Conservation (phyloP, 2,888 invertebrate genomes). For the Neoascia interrupta region DNA sequence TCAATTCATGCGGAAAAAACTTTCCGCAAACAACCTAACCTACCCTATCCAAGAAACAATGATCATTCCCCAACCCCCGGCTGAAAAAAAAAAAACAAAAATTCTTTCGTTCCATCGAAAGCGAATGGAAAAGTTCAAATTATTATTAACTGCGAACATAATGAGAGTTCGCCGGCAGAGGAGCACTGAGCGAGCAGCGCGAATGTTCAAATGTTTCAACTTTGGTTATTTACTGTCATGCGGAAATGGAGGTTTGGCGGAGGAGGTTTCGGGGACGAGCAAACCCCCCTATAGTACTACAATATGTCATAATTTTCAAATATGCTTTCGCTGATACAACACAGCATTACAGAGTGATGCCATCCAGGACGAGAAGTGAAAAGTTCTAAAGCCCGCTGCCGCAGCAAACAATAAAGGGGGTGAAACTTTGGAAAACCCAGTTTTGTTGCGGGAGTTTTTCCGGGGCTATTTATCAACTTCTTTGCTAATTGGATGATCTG, state of each 20-base stretch:
- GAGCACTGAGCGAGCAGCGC: slow-evolving; percentile 8
- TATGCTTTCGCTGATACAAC: slow-evolving; percentile 55
- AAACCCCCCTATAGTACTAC: slow-evolving; percentile 9
- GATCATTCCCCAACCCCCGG: slow-evolving; percentile 19
- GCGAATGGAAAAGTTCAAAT: slow-evolving; percentile 67
- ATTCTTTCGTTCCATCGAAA: slow-evolving; percentile 14
- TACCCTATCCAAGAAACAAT: slow-evolving; percentile 53
- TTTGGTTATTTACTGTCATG: slow-evolving; percentile 68
- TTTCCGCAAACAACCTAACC: slow-evolving; percentile 45
- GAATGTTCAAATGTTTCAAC: slow-evolving; percentile 63
- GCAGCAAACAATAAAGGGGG: slow-evolving; percentile 6
- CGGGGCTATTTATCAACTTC: slow-evolving; percentile 71
- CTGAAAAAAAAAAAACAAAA: slow-evolving; percentile 2
- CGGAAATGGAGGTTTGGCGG: neutral
- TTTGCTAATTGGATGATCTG: slow-evolving; percentile 72
- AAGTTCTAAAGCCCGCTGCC: slow-evolving; percentile 43
- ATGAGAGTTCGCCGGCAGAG: slow-evolving; percentile 49
- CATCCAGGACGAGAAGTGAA: slow-evolving; percentile 28
- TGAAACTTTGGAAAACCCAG: slow-evolving; percentile 40
- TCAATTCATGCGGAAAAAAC: slow-evolving; percentile 61
- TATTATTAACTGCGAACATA: slow-evolving; percentile 69
- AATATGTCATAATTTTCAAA: slow-evolving; percentile 68
- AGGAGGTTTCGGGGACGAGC: slow-evolving; percentile 23
- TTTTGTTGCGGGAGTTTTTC: slow-evolving; percentile 43
- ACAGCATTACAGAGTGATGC: slow-evolving; percentile 12